Evolutionary conservation across 2,797 vertebrate genomes (phyloP).

Genomic region (Ctenosaura bakeri): DNA sequence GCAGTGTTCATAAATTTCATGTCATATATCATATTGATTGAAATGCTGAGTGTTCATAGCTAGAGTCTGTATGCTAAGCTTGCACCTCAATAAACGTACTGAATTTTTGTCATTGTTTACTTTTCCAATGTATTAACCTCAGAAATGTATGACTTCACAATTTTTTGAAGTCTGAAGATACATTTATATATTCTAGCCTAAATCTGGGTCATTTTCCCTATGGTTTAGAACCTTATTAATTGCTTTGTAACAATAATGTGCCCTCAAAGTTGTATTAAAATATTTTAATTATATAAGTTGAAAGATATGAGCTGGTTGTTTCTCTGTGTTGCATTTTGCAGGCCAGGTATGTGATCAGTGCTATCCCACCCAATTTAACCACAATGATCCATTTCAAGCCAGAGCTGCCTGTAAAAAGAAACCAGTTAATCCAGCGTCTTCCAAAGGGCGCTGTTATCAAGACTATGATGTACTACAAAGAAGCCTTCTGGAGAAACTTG

Average conservation of each 20-base stretch:
- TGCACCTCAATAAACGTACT: too few species aligned
- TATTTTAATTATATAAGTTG: neutral
- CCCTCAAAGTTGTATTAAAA: neutral
- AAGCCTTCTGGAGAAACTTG: conserved; percentile 84
- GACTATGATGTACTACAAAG: conserved; percentile 86
- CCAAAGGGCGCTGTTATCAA: conserved; percentile 88
- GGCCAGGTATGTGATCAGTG: conserved; percentile 82
- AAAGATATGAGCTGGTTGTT: conserved; percentile 27
- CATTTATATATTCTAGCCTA: too few species aligned
- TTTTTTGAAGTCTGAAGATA: too few species aligned
- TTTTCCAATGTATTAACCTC: too few species aligned
- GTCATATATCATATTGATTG: neutral
- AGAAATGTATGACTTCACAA: too few species aligned
- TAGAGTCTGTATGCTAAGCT: neutral
- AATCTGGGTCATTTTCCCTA: too few species aligned
- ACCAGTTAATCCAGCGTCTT: conserved; percentile 85
- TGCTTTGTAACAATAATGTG: too few species aligned
- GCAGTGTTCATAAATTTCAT: conserved; percentile 24
- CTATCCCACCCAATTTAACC: conserved; percentile 83
- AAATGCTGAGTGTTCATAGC: neutral
- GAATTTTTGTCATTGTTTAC: too few species aligned
- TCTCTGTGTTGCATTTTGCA: conserved; percentile 65
- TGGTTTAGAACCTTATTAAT: neutral
- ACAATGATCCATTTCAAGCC: conserved; percentile 85
- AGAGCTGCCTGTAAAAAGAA: conserved; percentile 82